Evolutionary conservation across 2,797 vertebrate species (phyloP), one percentile per base, ranked within the genome.

Genomic region (Mormyrops boulengeri): DNA sequence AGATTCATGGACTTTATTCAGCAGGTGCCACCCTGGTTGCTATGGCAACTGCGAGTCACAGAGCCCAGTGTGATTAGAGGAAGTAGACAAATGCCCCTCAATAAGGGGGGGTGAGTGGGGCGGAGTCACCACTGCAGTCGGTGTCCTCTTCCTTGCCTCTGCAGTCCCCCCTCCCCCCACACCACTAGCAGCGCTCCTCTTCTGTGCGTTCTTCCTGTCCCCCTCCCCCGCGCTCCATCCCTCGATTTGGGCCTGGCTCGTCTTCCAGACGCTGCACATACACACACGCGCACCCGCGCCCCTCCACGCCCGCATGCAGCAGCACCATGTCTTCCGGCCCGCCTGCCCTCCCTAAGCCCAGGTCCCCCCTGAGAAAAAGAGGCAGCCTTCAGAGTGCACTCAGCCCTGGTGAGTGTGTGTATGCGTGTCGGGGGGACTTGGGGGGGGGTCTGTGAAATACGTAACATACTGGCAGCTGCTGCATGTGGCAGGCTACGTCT

Each of bases 341-440:
- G 90, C 90, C 85, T 7, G 94, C 92, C 89, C 95, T 94, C 88
- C 88, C 91, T 87, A 94, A 94, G 91, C 89, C 94, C 92, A 96
- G 94, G 93, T 95, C 94, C 22, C 94, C 95, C 87, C 95, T 97
- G 93, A 95, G 94, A 92, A 97, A 97, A 94, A 95, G 96, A 93
- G 96, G 95, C 90, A 97, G 96, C 92, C 93, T 97, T 91, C 97
- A 97, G 94, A 95, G 94, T 92, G 93, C 95, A 89, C 93, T 93
- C 93, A 95, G 95, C 89, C 94, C 96, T 91, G 97, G 97, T 97
- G 95, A 97, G 97, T 95, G 86, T 66, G 87, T 55, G 82, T 3
- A 84, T 26, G 89, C 7, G 34, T 26, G 49, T 87, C 8, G 50
- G 77, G 38, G 82, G 2, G 89, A 26, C 85, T 49, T 22, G n/a